Conservation (phyloP, 2,888 invertebrate genomes). For the Phortica magna region DNA sequence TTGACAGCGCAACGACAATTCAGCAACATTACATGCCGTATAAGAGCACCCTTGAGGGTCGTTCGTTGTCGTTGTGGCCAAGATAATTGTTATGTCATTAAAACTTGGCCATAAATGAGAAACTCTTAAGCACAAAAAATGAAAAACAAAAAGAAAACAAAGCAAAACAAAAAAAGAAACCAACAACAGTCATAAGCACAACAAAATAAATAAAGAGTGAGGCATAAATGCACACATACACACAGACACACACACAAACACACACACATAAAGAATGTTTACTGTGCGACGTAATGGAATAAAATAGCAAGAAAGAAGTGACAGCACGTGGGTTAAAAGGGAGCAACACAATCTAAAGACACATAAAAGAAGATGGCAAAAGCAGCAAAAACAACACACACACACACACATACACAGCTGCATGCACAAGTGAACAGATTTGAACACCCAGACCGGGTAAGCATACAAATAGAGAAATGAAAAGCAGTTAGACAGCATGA, state of each 20-base stretch:
- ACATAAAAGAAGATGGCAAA: not conserved
- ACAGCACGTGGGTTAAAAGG: not conserved
- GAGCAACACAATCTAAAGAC: not conserved
- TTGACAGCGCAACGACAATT: slow-evolving; percentile 52
- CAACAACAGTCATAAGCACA: slow-evolving; percentile 5
- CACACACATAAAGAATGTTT: slow-evolving; percentile 14
- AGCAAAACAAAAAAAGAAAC: slow-evolving; percentile 27
- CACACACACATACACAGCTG: slow-evolving; percentile 7
- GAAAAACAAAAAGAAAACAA: slow-evolving; percentile 11
- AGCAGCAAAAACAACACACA: slow-evolving; percentile 5
- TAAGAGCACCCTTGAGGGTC: slow-evolving; percentile 65
- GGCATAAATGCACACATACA: slow-evolving; percentile 10
- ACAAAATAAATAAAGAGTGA: slow-evolving; percentile 41
- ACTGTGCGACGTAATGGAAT: slow-evolving; percentile 45
- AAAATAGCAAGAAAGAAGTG: not conserved
- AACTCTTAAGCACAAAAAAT: slow-evolving; percentile 41
- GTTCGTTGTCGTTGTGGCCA: slow-evolving; percentile 48
- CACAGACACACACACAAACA: not conserved
- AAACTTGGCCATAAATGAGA: slow-evolving; percentile 45
- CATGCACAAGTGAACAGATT: not conserved
- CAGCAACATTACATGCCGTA: slow-evolving; percentile 43
- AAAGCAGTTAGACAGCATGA: too few species aligned
- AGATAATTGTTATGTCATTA: slow-evolving; percentile 73
- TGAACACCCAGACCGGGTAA: too few species aligned
- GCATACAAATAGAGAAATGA: too few species aligned